phyloP scores from a whole-genome alignment of 2,888 invertebrate species.

The Gonocerus acuteangulatus region DNA sequence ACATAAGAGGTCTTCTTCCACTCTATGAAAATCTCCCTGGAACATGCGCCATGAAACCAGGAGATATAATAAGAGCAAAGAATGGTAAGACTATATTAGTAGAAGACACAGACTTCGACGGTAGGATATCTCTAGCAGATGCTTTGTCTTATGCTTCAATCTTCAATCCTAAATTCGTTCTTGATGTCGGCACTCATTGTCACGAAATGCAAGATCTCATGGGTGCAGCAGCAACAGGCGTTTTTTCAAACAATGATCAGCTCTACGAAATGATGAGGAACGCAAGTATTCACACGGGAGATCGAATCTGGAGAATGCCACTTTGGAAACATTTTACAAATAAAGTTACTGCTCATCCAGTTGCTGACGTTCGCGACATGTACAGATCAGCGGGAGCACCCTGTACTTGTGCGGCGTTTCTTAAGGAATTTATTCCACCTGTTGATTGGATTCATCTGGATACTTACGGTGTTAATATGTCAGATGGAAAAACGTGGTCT shows the following conservation, averaged over 20 bases:
- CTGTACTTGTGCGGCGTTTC: conserved; percentile 45
- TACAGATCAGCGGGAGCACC: conserved; percentile 32
- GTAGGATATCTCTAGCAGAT: conserved; percentile 72
- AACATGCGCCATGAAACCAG: conserved; percentile 66
- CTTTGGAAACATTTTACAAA: conserved; percentile 42
- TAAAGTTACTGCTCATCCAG: conserved; percentile 26
- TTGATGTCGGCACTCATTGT: conserved; percentile 54
- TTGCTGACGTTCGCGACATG: conserved; percentile 49
- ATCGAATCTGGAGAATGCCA: conserved; percentile 76
- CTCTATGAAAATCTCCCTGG: conserved; percentile 74
- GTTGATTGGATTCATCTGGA: conserved; percentile 76
- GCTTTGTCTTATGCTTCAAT: conserved; percentile 69
- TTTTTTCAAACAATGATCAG: conserved; percentile 64
- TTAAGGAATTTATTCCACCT: conserved; percentile 62
- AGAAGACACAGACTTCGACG: conserved; percentile 70
- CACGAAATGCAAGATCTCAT: conserved; percentile 57
- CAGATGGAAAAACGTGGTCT: conserved; percentile 54
- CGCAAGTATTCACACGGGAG: conserved; percentile 65
- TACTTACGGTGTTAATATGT: conserved; percentile 65
- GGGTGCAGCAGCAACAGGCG: conserved; percentile 61
- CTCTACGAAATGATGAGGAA: conserved; percentile 59
- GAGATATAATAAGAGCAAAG: conserved; percentile 66
- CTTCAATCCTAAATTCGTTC: conserved; percentile 61
- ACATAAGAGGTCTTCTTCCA: conserved; percentile 66
- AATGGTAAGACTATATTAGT: conserved; percentile 69